Evolutionary conservation across 2,113 vertebrate genomes (phyloP).

Genomic region (Amphiprion ocellaris): DNA sequence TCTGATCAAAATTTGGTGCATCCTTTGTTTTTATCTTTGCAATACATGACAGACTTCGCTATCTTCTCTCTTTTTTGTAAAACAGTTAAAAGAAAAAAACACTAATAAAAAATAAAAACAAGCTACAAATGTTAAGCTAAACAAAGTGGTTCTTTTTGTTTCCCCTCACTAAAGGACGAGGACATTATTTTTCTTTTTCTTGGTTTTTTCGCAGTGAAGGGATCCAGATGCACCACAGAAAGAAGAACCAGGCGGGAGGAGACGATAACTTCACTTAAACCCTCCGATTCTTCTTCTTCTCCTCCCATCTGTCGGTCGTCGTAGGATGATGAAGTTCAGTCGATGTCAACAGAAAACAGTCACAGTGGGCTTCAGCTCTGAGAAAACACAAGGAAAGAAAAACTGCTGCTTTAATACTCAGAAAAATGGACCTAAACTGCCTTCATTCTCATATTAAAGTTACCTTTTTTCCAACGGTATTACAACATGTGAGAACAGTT

Average conservation of each 20-base stretch:
- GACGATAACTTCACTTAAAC: slow-evolving; percentile 36
- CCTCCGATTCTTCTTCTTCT: slow-evolving; percentile 17
- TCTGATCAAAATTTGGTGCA: slow-evolving; percentile 43
- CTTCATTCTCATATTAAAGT: not conserved
- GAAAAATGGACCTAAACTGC: too few relatives aligned
- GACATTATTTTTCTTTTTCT: slow-evolving; percentile 78
- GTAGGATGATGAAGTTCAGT: slow-evolving; percentile 56
- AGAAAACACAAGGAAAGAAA: not conserved
- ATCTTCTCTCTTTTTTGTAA: slow-evolving; percentile 76
- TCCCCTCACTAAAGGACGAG: slow-evolving; percentile 73
- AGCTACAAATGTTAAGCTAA: slow-evolving; percentile 86
- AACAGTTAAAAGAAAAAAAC: slow-evolving; percentile 72
- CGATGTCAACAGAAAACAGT: slow-evolving; percentile 48
- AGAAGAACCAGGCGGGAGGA: slow-evolving; percentile 46
- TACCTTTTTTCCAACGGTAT: not conserved
- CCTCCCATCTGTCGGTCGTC: slow-evolving; percentile 57
- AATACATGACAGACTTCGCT: slow-evolving; percentile 79
- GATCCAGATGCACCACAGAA: slow-evolving; percentile 65
- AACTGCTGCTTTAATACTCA: slow-evolving; percentile 18
- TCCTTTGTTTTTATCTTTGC: slow-evolving; percentile 39
- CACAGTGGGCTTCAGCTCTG: slow-evolving; percentile 68
- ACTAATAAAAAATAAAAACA: slow-evolving; percentile 70
- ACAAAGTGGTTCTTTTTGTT: slow-evolving; percentile 88
- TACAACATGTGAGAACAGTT: too few relatives aligned
- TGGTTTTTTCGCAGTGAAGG: slow-evolving; percentile 51